A percentile compares a stretch with the other conserved stretches of the same genome.
These are phyloP conservation scores for Macaria liturata DNA, from an alignment of 2,888 invertebrate genomes.

Conservation along the genomic window DNA sequence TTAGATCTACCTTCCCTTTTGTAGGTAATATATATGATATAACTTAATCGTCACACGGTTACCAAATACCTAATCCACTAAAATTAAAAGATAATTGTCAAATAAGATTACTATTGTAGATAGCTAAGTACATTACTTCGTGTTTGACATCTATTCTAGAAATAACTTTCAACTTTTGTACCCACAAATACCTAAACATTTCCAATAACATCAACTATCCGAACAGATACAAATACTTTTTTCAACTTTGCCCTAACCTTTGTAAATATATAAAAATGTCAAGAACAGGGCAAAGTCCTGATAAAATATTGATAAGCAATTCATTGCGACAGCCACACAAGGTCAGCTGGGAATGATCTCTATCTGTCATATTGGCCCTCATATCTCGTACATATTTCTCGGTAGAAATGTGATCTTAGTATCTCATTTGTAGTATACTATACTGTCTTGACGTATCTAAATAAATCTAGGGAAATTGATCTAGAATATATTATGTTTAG, in stretches of 20 bases:
- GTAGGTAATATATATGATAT: no score
- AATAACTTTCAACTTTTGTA: no score
- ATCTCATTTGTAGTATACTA: no score
- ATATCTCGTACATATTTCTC: slow-evolving; percentile 12
- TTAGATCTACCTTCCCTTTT: no score
- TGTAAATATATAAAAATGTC: slow-evolving; percentile 30
- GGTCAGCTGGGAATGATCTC: slow-evolving; percentile 16
- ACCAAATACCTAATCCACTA: no score
- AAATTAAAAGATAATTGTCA: no score
- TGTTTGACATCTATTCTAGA: no score
- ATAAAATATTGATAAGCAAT: slow-evolving; percentile 34
- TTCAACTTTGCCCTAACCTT: neutral
- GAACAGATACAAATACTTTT: neutral
- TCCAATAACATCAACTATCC: neutral
- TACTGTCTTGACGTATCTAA: slow-evolving; percentile 9
- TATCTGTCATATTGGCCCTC: slow-evolving; percentile 18
- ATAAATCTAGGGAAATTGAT: slow-evolving; percentile 1
- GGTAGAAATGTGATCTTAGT: slow-evolving; percentile 10
- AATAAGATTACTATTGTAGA: no score
- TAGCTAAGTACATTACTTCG: no score
- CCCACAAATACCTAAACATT: no score
- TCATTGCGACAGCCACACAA: slow-evolving; percentile 19
- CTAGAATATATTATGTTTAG: no score
- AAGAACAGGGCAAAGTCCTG: slow-evolving; percentile 25
- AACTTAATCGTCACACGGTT: no score